phyloP scores from a whole-genome alignment of 2,888 invertebrate species.

The Sminthurides aquaticus region DNA sequence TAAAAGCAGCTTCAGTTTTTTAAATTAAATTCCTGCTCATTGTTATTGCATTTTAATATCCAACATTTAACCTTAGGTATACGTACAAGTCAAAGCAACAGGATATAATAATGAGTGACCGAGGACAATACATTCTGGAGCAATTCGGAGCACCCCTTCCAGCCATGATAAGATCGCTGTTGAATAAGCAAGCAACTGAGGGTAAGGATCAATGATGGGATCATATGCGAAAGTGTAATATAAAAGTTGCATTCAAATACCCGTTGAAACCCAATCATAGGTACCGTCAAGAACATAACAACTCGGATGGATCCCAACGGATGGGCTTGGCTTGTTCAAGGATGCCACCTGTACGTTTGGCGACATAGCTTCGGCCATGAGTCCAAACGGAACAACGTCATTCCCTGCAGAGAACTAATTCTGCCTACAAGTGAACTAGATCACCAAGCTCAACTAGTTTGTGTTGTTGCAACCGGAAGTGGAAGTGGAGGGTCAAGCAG shows the following conservation, averaged over 20 bases:
- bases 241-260: not conserved
- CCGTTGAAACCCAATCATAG: no score
- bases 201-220: no score
- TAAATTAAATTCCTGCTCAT: not conserved
- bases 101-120: constrained; percentile 18
- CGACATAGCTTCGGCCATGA: constrained; percentile 45
- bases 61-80: no score
- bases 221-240: no score
- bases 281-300: no score
- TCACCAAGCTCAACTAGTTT: constrained; percentile 76
- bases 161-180: constrained; percentile 26
- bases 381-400: constrained; percentile 24
- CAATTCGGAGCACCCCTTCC: constrained; percentile 27
- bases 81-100: not conserved
- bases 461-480: constrained; percentile 56
- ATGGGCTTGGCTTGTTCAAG: constrained; percentile 80
- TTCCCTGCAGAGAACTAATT: constrained; percentile 68
- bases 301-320: constrained; percentile 59
- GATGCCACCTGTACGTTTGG: constrained; percentile 79
- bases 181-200: no score
- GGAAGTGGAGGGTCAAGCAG: constrained; percentile 12
- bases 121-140: constrained; percentile 19
- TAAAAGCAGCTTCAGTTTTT: not conserved
- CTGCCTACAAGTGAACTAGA: constrained; percentile 86
- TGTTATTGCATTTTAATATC: no score